phyloP scores from a whole-genome alignment of 1,140 invertebrate genomes.

The Akabosia matsudoensis region DNA sequence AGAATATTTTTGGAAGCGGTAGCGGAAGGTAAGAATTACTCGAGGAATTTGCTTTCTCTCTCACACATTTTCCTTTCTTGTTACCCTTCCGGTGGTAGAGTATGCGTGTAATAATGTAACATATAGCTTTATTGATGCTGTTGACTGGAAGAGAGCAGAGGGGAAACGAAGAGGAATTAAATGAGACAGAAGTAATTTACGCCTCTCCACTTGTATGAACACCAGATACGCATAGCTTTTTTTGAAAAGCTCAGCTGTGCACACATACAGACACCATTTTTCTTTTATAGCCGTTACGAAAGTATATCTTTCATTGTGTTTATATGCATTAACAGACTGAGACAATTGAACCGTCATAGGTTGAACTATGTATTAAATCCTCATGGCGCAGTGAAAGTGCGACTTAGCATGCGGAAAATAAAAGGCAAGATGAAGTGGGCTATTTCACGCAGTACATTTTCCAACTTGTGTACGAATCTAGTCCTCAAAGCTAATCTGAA shows the following conservation, averaged over 20 bases:
- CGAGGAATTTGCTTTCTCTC: too few relatives aligned
- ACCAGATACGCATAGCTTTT: slow-evolving; percentile 1
- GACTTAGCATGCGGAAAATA: too few relatives aligned
- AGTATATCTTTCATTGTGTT: background rate
- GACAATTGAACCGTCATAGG: too few relatives aligned
- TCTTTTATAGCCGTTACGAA: background rate
- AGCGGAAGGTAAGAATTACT: background rate
- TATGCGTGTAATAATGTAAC: background rate
- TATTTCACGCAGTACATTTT: too few relatives aligned
- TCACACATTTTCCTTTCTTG: background rate
- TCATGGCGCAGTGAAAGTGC: too few relatives aligned
- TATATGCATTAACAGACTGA: too few relatives aligned
- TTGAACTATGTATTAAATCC: too few relatives aligned
- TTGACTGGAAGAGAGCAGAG: slow-evolving; percentile 10
- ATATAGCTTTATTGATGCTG: background rate
- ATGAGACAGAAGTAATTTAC: slow-evolving; percentile 25
- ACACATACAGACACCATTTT: background rate
- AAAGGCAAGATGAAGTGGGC: too few relatives aligned
- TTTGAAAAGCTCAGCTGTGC: background rate
- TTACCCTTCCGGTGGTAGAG: background rate
- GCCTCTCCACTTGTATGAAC: slow-evolving; percentile 22
- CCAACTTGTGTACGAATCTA: too few relatives aligned
- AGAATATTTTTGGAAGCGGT: background rate
- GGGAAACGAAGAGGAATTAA: slow-evolving; percentile 7
- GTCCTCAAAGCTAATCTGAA: background rate